Percentiles rank a stretch among this genome's conserved stretches.
These are phyloP conservation scores for Dendrophyllia cribrosa DNA, from an alignment of 64 coral and sea anemone species.

Conservation along the genomic window DNA sequence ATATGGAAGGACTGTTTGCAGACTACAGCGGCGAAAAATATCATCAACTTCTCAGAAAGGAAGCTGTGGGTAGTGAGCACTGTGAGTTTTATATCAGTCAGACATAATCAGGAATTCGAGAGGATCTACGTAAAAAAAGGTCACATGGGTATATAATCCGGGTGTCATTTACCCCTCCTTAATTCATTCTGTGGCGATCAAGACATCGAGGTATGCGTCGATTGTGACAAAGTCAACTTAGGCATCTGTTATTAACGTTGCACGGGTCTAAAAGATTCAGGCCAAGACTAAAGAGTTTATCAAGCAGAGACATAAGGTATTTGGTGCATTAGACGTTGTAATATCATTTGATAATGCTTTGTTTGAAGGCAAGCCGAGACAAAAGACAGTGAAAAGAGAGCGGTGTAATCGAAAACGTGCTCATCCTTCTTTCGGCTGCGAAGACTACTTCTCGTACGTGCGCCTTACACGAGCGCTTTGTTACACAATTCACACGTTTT, in stretches of 20 bases:
- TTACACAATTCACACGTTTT: no score
- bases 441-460: no score
- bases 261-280: not conserved
- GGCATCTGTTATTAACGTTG: not conserved
- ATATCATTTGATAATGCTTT: not conserved
- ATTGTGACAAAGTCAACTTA: not conserved
- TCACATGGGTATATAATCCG: conserved; percentile 10
- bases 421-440: no score
- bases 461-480: no score
- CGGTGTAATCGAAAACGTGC: no score
- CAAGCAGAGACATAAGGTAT: conserved; percentile 9
- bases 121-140: conserved; percentile 43
- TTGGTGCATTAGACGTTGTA: not conserved
- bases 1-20: no score
- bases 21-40: not conserved
- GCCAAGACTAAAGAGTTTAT: not conserved
- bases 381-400: no score
- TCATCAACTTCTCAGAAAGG: not conserved
- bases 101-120: conserved; percentile 5
- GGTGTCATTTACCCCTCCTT: not conserved
- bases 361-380: no score
- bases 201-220: not conserved
- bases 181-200: not conserved
- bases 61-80: conserved; percentile 6
- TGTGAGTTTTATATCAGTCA: not conserved